These are phyloP conservation scores for Bambusicola thoracicus DNA, from an alignment of 2,113 vertebrate genomes.

Conservation along the genomic window DNA sequence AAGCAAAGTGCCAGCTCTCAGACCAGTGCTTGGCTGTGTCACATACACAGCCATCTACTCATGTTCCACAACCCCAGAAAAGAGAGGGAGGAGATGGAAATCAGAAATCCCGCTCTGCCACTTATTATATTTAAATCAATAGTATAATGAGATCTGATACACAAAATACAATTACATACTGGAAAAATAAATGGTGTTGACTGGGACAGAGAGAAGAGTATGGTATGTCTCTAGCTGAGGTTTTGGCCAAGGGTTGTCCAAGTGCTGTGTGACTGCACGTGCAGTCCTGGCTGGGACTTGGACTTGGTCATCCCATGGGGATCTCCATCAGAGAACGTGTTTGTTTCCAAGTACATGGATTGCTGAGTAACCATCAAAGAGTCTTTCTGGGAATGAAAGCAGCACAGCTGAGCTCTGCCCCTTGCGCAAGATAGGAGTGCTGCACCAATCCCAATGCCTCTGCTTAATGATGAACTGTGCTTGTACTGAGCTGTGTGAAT, in stretches of 20 bases:
- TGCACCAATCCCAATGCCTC: not conserved
- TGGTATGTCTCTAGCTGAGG: not conserved
- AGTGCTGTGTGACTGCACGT: not conserved
- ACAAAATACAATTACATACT: not conserved
- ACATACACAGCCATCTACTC: not conserved
- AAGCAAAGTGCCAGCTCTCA: not conserved
- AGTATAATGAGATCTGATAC: not conserved
- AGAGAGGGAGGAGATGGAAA: not conserved
- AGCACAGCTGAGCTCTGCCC: not conserved
- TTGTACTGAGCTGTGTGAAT: not conserved
- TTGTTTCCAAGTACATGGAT: not conserved
- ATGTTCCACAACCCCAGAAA: not conserved
- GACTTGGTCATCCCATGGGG: not conserved
- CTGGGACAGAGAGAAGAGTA: not conserved
- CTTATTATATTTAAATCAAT: not conserved
- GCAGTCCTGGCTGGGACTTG: not conserved
- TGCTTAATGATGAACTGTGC: accelerated
- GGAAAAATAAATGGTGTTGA: not conserved
- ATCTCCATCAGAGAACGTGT: not conserved
- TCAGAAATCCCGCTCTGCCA: not conserved
- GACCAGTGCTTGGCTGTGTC: not conserved
- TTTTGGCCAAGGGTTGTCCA: not conserved
- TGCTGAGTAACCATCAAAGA: not conserved
- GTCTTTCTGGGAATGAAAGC: not conserved
- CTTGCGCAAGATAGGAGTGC: accelerated